These are phyloP conservation scores for Gambelia wislizenii DNA, from an alignment of 2,797 vertebrate species.

Conservation along the genomic window DNA sequence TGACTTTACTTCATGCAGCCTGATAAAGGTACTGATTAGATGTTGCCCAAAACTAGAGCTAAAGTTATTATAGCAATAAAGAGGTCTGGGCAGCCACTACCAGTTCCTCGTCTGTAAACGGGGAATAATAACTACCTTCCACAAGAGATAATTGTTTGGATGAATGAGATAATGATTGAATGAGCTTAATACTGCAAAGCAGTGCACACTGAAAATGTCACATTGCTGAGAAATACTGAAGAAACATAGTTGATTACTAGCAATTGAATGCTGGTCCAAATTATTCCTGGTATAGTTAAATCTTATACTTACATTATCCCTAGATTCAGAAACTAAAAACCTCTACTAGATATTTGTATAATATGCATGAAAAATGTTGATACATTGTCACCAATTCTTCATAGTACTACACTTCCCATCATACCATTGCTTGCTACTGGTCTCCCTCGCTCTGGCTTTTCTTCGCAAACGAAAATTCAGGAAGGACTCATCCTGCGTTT, in stretches of 20 bases:
- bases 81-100: neutral
- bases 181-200: constrained; percentile 15
- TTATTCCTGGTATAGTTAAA: constrained; percentile 1
- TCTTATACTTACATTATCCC: neutral
- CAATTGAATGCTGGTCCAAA: neutral
- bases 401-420: neutral
- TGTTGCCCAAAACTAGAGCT: neutral
- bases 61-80: neutral
- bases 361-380: neutral
- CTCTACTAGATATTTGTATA: neutral
- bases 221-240: constrained; percentile 12
- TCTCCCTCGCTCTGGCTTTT: too few species aligned
- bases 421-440: neutral
- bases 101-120: neutral
- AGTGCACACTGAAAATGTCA: constrained; percentile 3
- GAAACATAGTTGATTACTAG: neutral
- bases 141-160: constrained; percentile 7
- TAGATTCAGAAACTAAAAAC: neutral
- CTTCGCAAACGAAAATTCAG: too few species aligned
- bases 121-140: neutral
- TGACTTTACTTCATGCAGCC: neutral
- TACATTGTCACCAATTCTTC: neutral
- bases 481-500: too few species aligned
- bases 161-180: constrained; percentile 27
- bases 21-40: neutral